Conservation (phyloP, 2,113 vertebrate genomes). For the rat (Rattus norvegicus) region DNA sequence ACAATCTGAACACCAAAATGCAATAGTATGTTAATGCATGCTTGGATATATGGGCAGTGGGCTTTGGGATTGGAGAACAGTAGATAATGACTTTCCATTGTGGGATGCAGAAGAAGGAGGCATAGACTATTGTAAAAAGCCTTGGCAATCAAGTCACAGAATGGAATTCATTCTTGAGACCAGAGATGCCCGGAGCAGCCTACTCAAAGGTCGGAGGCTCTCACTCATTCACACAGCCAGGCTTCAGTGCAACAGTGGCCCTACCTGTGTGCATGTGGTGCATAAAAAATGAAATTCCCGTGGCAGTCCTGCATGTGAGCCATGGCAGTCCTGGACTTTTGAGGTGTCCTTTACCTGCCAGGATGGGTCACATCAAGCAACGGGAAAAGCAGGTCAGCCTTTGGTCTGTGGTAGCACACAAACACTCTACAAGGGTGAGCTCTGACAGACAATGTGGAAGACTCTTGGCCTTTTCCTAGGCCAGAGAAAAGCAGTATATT, state of each 20-base stretch:
- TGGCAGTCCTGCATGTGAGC: background rate
- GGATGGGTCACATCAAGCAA: background rate
- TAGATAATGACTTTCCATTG: background rate
- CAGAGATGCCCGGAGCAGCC: background rate
- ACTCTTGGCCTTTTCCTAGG: background rate
- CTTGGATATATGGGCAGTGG: background rate
- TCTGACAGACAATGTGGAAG: background rate
- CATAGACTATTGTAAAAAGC: background rate
- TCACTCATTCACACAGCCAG: background rate
- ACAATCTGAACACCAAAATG: background rate
- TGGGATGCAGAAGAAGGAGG: background rate
- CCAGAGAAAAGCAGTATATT: background rate
- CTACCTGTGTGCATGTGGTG: accelerated
- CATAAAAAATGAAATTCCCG: background rate
- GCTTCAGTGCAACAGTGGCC: background rate
- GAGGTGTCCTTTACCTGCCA: background rate
- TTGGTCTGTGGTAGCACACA: background rate
- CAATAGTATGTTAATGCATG: background rate
- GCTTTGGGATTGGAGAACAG: background rate
- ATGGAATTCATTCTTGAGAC: background rate
- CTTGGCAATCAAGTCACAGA: background rate
- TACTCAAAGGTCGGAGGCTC: background rate
- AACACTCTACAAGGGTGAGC: background rate
- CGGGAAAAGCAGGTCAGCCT: background rate
- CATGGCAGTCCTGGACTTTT: background rate